These are phyloP conservation scores for Meliscaeva auricollis DNA, from an alignment of 2,888 invertebrate species.

Conservation along the genomic window DNA sequence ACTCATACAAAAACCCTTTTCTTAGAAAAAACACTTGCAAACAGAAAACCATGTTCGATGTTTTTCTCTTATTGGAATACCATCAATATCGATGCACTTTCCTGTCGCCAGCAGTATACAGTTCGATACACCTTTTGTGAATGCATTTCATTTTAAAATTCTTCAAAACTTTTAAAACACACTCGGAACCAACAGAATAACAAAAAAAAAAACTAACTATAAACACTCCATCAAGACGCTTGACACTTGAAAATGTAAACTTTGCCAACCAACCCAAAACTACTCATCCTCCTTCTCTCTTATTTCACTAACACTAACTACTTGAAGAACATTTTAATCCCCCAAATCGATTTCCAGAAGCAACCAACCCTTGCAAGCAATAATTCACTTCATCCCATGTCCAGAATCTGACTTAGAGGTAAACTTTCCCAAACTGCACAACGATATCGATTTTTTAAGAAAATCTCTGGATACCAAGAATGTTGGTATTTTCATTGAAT, in stretches of 20 bases:
- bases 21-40: neutral
- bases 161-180: conserved; percentile 20
- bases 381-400: conserved; percentile 80
- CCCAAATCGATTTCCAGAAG: conserved; percentile 40
- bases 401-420: conserved; percentile 77
- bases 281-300: neutral
- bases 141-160: conserved; percentile 25
- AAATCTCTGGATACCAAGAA: conserved; percentile 77
- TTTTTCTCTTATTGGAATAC: too few species aligned
- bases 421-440: conserved; percentile 74
- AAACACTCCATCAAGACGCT: conserved; percentile 48
- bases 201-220: conserved; percentile 4
- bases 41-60: neutral
- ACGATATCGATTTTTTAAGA: conserved; percentile 77
- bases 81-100: conserved; percentile 27
- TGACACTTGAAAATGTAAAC: conserved; percentile 49
- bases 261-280: neutral
- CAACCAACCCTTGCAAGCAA: conserved; percentile 78
- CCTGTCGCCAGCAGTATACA: conserved; percentile 16
- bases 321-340: conserved; percentile 22
- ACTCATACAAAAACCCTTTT: neutral
- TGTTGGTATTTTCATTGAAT: conserved; percentile 78
- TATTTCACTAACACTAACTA: neutral
- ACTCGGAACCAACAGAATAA: neutral
- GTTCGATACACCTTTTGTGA: neutral